Percentiles rank a stretch among this genome's conserved stretches.
Evolutionary conservation across 2,113 vertebrate genomes (phyloP).

Genomic region (Jaculus jaculus): DNA sequence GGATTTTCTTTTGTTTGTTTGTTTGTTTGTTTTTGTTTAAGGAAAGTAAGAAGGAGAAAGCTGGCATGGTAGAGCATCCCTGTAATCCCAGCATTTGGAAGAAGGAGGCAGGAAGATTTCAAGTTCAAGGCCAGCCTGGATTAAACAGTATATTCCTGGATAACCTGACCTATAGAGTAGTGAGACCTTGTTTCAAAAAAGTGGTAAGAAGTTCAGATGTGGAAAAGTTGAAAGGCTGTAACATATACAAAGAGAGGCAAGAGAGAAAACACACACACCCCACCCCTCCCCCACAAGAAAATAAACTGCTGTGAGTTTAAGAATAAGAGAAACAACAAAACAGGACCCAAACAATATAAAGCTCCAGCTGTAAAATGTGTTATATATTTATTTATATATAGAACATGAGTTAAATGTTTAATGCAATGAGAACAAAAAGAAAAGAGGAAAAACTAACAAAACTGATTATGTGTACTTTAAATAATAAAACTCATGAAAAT

Average conservation of each 20-base stretch:
- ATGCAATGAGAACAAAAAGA: background rate
- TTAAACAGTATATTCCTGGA: too few relatives aligned
- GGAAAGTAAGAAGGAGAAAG: too few relatives aligned
- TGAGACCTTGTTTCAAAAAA: too few relatives aligned
- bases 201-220: background rate
- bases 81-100: too few relatives aligned
- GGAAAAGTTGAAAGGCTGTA: background rate
- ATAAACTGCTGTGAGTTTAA: background rate
- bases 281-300: background rate
- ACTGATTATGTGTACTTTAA: background rate
- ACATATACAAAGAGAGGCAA: background rate
- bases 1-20: too few relatives aligned
- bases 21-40: too few relatives aligned
- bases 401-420: background rate
- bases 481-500: background rate
- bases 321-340: background rate
- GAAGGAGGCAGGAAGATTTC: too few relatives aligned
- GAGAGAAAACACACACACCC: background rate
- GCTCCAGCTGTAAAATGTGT: background rate
- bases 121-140: too few relatives aligned
- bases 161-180: too few relatives aligned
- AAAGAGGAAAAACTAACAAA: background rate
- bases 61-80: too few relatives aligned
- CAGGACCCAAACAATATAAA: background rate
- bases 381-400: background rate